Evolutionary conservation across 2,888 invertebrate species (phyloP).

Genomic region (Leucophenga maculata): DNA sequence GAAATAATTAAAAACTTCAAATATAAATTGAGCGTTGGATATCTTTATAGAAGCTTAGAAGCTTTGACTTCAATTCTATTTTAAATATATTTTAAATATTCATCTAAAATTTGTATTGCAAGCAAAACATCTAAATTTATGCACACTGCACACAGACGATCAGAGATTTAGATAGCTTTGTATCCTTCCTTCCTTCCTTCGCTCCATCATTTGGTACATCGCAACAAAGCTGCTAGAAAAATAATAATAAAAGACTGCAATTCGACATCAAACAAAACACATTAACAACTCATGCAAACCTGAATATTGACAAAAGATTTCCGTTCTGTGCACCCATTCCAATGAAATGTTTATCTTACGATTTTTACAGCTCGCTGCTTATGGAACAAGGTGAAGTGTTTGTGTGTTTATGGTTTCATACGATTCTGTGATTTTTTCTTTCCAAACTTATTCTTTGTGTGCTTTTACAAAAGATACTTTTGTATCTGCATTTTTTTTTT

Average conservation of each 20-base stretch:
- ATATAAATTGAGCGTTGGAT: too few species aligned
- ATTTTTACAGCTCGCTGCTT: conserved; percentile 59
- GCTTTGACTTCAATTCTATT: too few species aligned
- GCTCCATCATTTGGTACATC: neutral
- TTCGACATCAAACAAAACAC: conserved; percentile 29
- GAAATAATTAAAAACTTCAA: too few species aligned
- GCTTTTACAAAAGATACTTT: neutral
- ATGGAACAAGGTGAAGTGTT: conserved; percentile 42
- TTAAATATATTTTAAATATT: too few species aligned
- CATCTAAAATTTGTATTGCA: too few species aligned
- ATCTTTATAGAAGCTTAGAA: too few species aligned
- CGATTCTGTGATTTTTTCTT: conserved; percentile 32
- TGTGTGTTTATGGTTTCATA: conserved; percentile 44
- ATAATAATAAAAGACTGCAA: too few species aligned
- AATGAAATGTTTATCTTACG: conserved; percentile 50
- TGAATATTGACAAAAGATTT: conserved; percentile 24
- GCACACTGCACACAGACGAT: too few species aligned
- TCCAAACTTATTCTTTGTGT: neutral
- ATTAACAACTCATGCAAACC: conserved; percentile 22
- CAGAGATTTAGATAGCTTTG: too few species aligned
- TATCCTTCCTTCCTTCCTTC: neutral
- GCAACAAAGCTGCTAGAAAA: neutral
- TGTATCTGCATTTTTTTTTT: neutral
- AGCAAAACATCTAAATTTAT: too few species aligned
- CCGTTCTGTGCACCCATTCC: conserved; percentile 18